A percentile compares a stretch with the other conserved stretches of the same genome.
These are phyloP conservation scores for Crematogaster levior DNA, from an alignment of 2,888 invertebrate species.

Conservation along the genomic window DNA sequence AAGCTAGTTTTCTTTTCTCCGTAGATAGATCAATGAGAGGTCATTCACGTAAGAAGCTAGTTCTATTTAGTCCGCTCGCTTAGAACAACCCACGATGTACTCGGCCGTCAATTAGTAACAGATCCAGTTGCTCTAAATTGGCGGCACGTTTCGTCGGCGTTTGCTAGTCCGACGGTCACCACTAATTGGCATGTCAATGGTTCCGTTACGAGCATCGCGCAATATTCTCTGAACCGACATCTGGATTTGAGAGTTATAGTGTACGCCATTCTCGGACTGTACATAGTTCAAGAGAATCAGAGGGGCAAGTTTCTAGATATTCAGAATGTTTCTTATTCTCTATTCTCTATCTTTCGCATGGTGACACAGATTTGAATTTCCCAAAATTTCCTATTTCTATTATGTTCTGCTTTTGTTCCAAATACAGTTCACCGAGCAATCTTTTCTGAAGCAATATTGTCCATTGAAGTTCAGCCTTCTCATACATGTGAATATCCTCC, in stretches of 20 bases:
- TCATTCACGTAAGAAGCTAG: slow-evolving; percentile 30
- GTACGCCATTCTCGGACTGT: not conserved
- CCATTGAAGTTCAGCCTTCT: not conserved
- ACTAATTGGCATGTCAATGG: slow-evolving; percentile 44
- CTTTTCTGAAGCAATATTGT: slow-evolving; percentile 6
- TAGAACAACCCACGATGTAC: slow-evolving; percentile 22
- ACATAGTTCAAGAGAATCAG: not conserved
- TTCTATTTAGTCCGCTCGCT: slow-evolving; percentile 23
- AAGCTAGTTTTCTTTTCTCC: not conserved
- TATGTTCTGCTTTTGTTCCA: not conserved
- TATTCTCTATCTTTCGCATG: not conserved
- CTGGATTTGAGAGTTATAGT: slow-evolving; percentile 24
- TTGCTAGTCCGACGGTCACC: not conserved
- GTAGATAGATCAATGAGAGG: slow-evolving; percentile 19
- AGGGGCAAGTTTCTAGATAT: not conserved
- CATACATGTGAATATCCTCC: slow-evolving; percentile 18
- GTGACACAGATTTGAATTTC: slow-evolving; percentile 5
- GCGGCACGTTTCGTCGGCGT: slow-evolving; percentile 33
- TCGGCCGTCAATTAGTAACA: slow-evolving; percentile 46
- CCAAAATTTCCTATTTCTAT: slow-evolving; percentile 19
- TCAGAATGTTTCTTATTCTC: not conserved
- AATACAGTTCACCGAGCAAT: slow-evolving; percentile 19
- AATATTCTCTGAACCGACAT: slow-evolving; percentile 35
- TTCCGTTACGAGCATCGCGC: slow-evolving; percentile 15
- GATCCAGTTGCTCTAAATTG: slow-evolving; percentile 52